Evolutionary conservation across 2,797 vertebrate genomes (phyloP).

Genomic region (Manis pentadactyla): DNA sequence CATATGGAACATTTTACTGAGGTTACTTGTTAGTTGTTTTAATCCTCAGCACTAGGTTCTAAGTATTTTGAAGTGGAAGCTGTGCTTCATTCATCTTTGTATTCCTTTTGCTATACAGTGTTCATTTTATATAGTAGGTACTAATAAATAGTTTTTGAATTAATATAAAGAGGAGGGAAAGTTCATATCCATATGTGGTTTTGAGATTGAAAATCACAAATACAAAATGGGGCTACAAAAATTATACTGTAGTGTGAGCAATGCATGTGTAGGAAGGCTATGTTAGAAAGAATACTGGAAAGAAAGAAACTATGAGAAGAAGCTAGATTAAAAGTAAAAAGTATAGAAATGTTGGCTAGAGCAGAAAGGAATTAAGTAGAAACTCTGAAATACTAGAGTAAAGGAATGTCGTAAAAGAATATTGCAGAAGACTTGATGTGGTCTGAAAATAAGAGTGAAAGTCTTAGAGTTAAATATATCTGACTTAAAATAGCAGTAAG

Average conservation of each 20-base stretch:
- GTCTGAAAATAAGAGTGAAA: not conserved
- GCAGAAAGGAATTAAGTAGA: not conserved
- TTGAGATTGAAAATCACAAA: not conserved
- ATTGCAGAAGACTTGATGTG: not conserved
- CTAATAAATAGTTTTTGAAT: conserved; percentile 19
- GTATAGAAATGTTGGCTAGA: not conserved
- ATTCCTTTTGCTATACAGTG: not conserved
- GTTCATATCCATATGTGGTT: not conserved
- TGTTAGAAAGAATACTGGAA: not conserved
- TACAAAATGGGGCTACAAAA: not conserved
- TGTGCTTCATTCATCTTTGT: not conserved
- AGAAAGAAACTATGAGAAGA: not conserved
- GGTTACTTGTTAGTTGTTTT: not conserved
- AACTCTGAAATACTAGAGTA: not conserved
- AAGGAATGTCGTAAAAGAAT: not conserved
- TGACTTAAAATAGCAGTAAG: not conserved
- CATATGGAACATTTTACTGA: not conserved
- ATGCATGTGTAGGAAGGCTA: not conserved
- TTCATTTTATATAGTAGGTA: not conserved
- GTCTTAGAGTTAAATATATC: not conserved
- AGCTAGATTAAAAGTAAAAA: not conserved
- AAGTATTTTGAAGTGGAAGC: not conserved
- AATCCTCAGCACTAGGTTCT: not conserved
- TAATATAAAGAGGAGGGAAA: conserved; percentile 1
- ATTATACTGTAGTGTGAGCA: not conserved